Evolutionary conservation across 2,113 vertebrate species (phyloP), one percentile per base, ranked within the genome.

Genomic region (Brachyhypopomus occidentalis): DNA sequence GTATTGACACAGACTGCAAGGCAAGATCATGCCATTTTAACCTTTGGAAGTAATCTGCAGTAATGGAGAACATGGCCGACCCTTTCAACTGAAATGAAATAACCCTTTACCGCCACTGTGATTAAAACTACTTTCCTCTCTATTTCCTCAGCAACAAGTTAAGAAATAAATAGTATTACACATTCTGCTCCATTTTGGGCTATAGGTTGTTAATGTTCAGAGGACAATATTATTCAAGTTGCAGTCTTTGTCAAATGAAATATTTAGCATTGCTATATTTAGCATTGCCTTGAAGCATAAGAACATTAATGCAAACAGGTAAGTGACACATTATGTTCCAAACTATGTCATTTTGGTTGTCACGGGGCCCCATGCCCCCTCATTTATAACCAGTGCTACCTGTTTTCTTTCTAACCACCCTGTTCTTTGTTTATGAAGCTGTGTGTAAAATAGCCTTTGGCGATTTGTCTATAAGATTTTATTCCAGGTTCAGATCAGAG

Each of bases 11-110:
- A 92, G 90, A 92, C 92, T 91, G 90, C 64, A 82, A 88, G 89
- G 90, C 88, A 86, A 88, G 88, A 88, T 76, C 72, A 4, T 83
- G 85, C 89, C 88, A 86, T 74, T 86, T 86, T 90, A 93, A 92
- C 92, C 92, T 93, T 92, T 91, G 81, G 86, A 88, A 89, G 88
- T 91, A 89, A 91, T 91, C 90, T 88, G 85, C 89, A 83, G 87
- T 90, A 11, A 86, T 83, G 75, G 73, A 72, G 78, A 80, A 83
- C 74, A 73, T 17, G 78, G 27, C 34, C 82, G 45, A 27, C 36
- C 70, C 30, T 56, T 34, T 67, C 12, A 11, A n/a, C 41, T 60
- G 23, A 23, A 30, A 62, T 23, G 73, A 80, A 80, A 45, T 73
- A 52, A 77, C 60, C 56, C 73, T 48, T 71, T 70, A 75, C 76